A percentile compares a stretch with the other conserved stretches of the same genome.
These are phyloP conservation scores for Clupea harengus DNA, from an alignment of 2,113 vertebrate species.

Conservation along the genomic window DNA sequence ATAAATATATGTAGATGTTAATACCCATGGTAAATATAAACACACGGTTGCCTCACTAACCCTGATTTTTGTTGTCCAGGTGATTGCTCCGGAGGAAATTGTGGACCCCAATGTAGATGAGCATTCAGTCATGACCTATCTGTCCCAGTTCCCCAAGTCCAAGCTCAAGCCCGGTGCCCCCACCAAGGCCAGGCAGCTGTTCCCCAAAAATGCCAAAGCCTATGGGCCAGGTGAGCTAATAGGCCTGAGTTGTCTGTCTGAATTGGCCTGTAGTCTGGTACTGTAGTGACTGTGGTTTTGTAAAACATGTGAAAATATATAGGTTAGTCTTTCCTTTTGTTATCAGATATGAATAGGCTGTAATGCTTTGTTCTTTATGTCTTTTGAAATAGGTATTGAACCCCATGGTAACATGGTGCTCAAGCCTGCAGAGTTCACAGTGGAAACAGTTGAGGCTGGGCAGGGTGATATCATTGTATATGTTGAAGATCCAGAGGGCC, in stretches of 20 bases:
- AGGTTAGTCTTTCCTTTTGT: no score
- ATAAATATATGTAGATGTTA: not conserved
- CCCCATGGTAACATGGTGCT: constrained; percentile 89
- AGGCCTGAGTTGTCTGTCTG: not conserved
- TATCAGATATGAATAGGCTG: not conserved
- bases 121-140: constrained; percentile 93
- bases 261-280: not conserved
- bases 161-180: constrained; percentile 89
- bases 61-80: constrained; percentile 63
- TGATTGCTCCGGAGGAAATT: constrained; percentile 91
- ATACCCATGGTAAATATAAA: not conserved
- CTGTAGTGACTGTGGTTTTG: no score
- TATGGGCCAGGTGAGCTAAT: constrained; percentile 82
- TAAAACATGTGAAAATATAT: not conserved
- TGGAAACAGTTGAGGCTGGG: constrained; percentile 86
- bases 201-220: constrained; percentile 84
- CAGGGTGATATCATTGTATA: constrained; percentile 90
- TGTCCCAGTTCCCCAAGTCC: constrained; percentile 92
- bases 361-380: not conserved
- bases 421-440: constrained; percentile 86
- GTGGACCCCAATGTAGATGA: constrained; percentile 93
- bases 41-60: not conserved
- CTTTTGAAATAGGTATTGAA: constrained; percentile 78
- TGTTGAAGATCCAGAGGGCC: constrained; percentile 91
- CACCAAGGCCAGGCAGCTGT: constrained; percentile 77